Base-by-base conservation (phyloP, 2,888 invertebrate genomes). In the Brenthis hecate region DNA sequence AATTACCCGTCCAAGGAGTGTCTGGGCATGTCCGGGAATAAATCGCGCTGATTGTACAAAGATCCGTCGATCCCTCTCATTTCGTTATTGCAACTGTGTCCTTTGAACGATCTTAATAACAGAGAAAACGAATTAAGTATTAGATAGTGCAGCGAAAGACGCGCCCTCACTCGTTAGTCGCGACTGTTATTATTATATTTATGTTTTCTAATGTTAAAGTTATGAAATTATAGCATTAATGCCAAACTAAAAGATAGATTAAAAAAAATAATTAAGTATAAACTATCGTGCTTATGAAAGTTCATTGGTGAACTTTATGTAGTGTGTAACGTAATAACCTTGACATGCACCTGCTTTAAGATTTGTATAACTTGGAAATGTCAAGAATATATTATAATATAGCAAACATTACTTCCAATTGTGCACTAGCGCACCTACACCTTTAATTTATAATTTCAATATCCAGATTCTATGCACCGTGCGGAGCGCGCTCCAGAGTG, bases 1-100 rank as follows among this genome's bases (percentile, higher is more conserved):
- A 76, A 76, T 76, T 74, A 76, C 68, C 68, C 79, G 75, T 74
- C 79, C 80, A 81, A 81, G 81, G 78, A 80, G 79, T 76, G 77
- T 65, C 78, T 75, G 77, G 78, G 80, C 83, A 79, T 80, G 78
- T 78, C 77, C 77, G 74, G 71, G 86, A 84, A 87, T 86, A 85
- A 91, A 89, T 86, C 85, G 80, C 85, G 73, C 85, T 91, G 91
- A 91, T 91, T 91, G 91, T 88, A 89, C 91, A 91, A 91, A 91
- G 91, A 83, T 77, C 85, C 82, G 79, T 75, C 83, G 80, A 80
- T 81, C 84, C 86, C 87, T 86, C 85, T 87, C 85, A 90, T 91
- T 83, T 87, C 86, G 87, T 87, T 90, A 89, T 80, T 86, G 87
- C 88, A 86, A 85, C 87, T 87, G 85, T 86, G 73, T 72, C 73